Base-by-base conservation (phyloP, 2,113 vertebrate species). In the Sitta europaea region DNA sequence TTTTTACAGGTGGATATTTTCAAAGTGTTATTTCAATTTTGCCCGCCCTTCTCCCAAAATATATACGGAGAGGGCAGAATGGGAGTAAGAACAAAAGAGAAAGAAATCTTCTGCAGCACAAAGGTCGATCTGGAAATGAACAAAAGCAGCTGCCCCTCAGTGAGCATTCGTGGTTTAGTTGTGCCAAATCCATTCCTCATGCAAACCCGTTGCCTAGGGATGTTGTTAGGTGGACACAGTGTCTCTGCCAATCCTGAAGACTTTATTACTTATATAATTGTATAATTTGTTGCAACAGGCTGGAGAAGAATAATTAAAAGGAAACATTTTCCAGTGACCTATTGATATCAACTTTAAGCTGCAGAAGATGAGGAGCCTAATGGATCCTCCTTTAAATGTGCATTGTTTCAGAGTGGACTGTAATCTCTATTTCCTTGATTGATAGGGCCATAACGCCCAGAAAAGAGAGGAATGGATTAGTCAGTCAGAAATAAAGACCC, bases 371-470 rank as follows among this genome's bases (percentile, higher is more conserved):
- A 24, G 31, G 14, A 33, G 29, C 28, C n/a, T 63, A 59, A 75
- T 54, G 17, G 47, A 63, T 65, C 28, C 55, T 76, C 53, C 23
- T 89, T 95, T 78, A 91, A 87, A 87, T 61, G 79, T 43, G 6
- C 42, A 65, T 87, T 85, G 57, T 92, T 91, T 96, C 83, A 68
- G 88, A 51, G 88, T 67, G 61, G 53, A 82, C 59, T 63, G 16
- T 85, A 90, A 94, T 93, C 47, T 81, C 87, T 54, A 35, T 96
- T 92, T 96, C 68, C 62, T 74, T 96, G 92, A 97, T 92, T 91
- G 82, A 92, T 92, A 75, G 83, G 83, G 70, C 27, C 73, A 76
- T 96, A 91, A 91, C 86, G 38, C 61, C 63, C n/a, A n/a, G 38
- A 67, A 90, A 91, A 68, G 85, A 88, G 71, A 59, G 55, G 77